Evolutionary conservation across 2,797 vertebrate genomes (phyloP), one percentile per base, ranked within the genome.

Genomic region (Lutjanus campechanus): DNA sequence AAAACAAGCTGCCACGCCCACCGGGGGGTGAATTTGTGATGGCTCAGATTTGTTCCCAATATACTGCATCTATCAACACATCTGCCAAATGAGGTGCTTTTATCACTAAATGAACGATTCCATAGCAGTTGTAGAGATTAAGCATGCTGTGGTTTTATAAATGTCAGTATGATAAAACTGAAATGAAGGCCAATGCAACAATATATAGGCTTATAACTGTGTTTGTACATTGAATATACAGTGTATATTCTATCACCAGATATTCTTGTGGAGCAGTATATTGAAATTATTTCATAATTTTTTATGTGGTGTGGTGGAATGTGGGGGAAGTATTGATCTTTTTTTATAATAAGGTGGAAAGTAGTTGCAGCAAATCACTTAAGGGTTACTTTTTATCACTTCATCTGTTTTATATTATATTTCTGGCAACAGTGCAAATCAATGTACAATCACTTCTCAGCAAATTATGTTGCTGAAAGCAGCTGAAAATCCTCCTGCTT

Each of bases 381-480:
- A 2, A 68, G 53, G 22, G 15, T 43, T 59, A 7, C 7, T 72
- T 80, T 73, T 82, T 43, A 80, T 75, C 50, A 55, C 36, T 73
- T 29, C 4, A 59, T 69, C 64, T 67, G 25, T 64, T 74, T 55
- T 49, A 22, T 67, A 69, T 56, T 71, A 41, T 56, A 73, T 68
- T 76, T 82, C 65, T 68, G 20, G 46, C 3, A 59, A 51, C 25
- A 12, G 25, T 73, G 29, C 80, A 82, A 90, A 91, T 91, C 76
- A 76, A 77, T 88, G 83, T 77, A 64, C 56, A 72, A 83, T 82
- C 56, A 72, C 50, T 65, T 68, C 61, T 81, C 84, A 76, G 75
- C 43, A 86, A 86, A 82, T 88, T 20, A 77, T 81, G 56, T 62
- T 67, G 76, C 73, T 75, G 87, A 86, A 88, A 79, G 78, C 46